phyloP scores from a whole-genome alignment of 2,113 vertebrate species.

The Excalfactoria chinensis region DNA sequence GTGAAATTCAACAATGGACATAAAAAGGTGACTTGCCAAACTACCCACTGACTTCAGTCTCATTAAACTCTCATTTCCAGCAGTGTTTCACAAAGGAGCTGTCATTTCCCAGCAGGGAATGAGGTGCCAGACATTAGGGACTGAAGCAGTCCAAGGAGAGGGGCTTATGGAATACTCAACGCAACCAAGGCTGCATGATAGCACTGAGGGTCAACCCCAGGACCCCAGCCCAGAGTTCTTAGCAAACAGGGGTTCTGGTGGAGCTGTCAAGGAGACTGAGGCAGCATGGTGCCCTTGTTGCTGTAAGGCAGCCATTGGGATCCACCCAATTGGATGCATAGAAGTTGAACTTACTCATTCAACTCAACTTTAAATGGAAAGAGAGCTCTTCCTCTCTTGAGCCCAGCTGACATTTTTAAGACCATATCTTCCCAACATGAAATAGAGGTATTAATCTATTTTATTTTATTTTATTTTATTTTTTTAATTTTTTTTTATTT shows the following conservation, averaged over 20 bases:
- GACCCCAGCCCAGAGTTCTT: neutral
- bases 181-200: fast-evolving
- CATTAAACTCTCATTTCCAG: neutral
- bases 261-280: fast-evolving
- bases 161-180: fast-evolving
- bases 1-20: neutral
- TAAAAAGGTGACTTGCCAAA: neutral
- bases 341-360: neutral
- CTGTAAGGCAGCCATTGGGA: neutral
- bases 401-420: neutral
- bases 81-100: neutral
- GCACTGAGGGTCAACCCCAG: neutral
- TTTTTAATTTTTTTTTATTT: no score
- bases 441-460: neutral
- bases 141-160: neutral
- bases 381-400: neutral
- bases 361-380: neutral
- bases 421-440: neutral
- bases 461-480: neutral
- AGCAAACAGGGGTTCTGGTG: fast-evolving
- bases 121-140: neutral
- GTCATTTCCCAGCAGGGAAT: neutral
- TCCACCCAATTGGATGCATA: fast-evolving
- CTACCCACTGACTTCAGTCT: neutral
- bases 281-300: neutral